Percentiles rank a stretch among this genome's conserved stretches.
phyloP scores from a whole-genome alignment of 2,797 vertebrate genomes.

The Cossypha niveicapilla region DNA sequence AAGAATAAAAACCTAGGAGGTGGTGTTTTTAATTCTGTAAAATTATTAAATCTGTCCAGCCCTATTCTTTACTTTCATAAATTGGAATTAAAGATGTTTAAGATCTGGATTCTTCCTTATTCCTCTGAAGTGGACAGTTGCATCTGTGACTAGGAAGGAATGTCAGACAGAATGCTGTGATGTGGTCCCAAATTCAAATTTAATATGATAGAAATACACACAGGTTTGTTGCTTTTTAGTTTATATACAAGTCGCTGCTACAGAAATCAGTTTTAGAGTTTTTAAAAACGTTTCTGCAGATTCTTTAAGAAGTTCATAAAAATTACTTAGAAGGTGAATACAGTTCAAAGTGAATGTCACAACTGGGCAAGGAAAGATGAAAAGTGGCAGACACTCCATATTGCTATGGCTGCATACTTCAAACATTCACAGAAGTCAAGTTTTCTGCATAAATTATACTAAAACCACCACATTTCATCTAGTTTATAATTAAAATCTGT shows the following conservation, averaged over 20 bases:
- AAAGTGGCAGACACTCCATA: not conserved
- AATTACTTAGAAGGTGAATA: not conserved
- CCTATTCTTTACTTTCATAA: not conserved
- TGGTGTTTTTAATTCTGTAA: not conserved
- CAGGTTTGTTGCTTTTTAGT: accelerated
- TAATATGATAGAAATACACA: not conserved
- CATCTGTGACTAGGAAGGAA: not conserved
- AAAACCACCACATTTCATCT: accelerated
- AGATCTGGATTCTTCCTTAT: not conserved
- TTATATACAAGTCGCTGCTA: not conserved
- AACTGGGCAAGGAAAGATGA: not conserved
- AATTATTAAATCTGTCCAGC: not conserved
- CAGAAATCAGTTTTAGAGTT: not conserved
- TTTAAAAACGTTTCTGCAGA: not conserved
- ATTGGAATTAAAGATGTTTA: not conserved
- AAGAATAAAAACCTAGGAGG: not conserved
- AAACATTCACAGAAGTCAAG: not conserved
- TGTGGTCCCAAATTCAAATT: not conserved
- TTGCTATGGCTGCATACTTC: not conserved
- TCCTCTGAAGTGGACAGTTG: not conserved
- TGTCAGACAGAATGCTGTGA: not conserved
- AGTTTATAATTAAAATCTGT: not conserved
- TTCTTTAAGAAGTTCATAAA: not conserved
- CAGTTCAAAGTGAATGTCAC: not conserved
- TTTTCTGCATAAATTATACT: not conserved